Evolutionary conservation across 1,140 invertebrate species (phyloP).

Genomic region (Anoplophora glabripennis): DNA sequence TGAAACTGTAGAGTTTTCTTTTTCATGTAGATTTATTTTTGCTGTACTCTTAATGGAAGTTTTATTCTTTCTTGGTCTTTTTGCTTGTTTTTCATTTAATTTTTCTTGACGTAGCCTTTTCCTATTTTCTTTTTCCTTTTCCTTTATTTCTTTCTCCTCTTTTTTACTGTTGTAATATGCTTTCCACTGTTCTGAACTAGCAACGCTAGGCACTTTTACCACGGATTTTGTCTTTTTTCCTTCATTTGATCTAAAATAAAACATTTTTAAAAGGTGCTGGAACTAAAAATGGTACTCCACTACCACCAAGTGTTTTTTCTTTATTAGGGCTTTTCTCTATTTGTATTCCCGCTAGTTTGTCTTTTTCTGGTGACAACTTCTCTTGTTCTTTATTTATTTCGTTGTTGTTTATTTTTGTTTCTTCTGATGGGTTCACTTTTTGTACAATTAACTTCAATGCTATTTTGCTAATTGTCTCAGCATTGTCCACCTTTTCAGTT

Average conservation of each 20-base stretch:
- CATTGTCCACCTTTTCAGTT: too few species aligned
- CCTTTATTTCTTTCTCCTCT: neutral
- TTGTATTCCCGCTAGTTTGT: too few species aligned
- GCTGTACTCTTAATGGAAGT: too few species aligned
- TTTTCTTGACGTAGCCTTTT: neutral
- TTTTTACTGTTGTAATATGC: constrained; percentile 3
- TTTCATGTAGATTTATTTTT: neutral
- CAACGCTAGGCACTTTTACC: neutral
- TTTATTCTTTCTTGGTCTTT: neutral
- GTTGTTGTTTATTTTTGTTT: too few species aligned
- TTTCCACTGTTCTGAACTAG: neutral
- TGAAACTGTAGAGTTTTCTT: neutral
- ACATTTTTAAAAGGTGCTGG: constrained; percentile 1
- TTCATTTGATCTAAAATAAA: neutral
- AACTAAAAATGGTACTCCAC: neutral
- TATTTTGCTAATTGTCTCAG: too few species aligned
- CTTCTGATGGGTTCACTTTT: too few species aligned
- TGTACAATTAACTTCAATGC: too few species aligned
- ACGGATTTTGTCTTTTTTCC: neutral
- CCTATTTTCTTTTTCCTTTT: neutral
- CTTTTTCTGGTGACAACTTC: too few species aligned
- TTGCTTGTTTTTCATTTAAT: neutral
- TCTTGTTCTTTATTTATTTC: too few species aligned
- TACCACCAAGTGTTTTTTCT: neutral
- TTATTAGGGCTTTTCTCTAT: too few species aligned